A percentile compares a stretch with the other conserved stretches of the same genome.
These are phyloP conservation scores for Heliornis fulica DNA, from an alignment of 2,113 vertebrate genomes.

Conservation along the genomic window DNA sequence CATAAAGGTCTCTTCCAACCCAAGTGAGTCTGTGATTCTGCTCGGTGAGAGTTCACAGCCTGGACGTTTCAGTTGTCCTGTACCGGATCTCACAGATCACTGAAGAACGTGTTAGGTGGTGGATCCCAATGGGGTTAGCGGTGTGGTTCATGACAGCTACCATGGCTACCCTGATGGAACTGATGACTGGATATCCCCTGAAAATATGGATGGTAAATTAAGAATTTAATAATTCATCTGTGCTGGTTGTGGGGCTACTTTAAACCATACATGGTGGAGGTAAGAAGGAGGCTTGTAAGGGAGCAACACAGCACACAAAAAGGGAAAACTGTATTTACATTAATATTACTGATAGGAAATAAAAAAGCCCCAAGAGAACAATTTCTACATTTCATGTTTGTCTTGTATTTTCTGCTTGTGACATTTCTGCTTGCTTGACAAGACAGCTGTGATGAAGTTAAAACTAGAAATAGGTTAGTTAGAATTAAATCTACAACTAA, in stretches of 20 bases:
- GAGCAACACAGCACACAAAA: neutral
- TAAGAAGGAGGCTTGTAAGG: neutral
- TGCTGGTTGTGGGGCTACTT: neutral
- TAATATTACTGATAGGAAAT: neutral
- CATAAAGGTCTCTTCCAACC: too few species aligned
- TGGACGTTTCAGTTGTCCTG: neutral
- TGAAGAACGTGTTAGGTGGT: neutral
- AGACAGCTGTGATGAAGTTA: neutral
- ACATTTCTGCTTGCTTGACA: too few species aligned
- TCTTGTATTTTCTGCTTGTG: neutral
- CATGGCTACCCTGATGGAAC: neutral
- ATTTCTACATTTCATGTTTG: neutral
- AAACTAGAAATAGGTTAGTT: neutral
- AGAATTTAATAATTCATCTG: neutral
- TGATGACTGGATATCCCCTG: neutral
- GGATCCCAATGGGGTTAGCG: neutral
- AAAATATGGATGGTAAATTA: neutral
- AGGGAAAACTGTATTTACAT: neutral
- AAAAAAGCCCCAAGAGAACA: neutral
- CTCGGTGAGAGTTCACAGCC: neutral
- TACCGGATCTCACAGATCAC: neutral
- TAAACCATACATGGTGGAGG: neutral
- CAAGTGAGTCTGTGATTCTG: too few species aligned
- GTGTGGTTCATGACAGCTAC: neutral
- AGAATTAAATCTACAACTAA: neutral